phyloP scores from a whole-genome alignment of 1,140 invertebrate species.

The Eumeta japonica region DNA sequence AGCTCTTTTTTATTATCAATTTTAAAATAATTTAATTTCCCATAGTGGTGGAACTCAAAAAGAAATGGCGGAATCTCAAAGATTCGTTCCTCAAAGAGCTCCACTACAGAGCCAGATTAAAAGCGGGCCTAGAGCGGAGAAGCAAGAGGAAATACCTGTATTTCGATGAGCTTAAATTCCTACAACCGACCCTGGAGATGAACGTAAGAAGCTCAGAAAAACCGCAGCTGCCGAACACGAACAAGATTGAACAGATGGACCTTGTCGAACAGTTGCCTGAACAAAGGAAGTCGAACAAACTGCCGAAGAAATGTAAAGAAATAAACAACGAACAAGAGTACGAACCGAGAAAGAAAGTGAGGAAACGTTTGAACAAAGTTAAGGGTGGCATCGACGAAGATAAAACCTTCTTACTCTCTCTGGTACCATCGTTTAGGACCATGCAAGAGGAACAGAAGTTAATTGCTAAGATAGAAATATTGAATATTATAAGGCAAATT shows the following conservation, averaged over 20 bases:
- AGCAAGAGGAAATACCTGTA: conserved; percentile 1
- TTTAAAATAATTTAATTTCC: no score
- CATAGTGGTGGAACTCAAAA: conserved; percentile 22
- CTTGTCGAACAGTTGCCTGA: not conserved
- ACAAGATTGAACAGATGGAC: not conserved
- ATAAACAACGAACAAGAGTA: not conserved
- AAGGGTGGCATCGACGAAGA: conserved; percentile 30
- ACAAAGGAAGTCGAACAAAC: not conserved
- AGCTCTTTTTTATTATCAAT: conserved; percentile 1
- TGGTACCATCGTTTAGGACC: conserved; percentile 23
- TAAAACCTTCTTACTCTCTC: conserved; percentile 25
- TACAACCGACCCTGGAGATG: not conserved
- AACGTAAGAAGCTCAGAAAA: not conserved
- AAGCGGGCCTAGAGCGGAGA: not conserved
- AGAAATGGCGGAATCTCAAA: conserved; percentile 29
- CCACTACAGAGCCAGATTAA: not conserved
- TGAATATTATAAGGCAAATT: conserved; percentile 19
- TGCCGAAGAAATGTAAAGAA: not conserved
- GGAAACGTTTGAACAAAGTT: conserved; percentile 6
- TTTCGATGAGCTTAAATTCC: not conserved
- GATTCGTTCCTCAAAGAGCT: conserved; percentile 20
- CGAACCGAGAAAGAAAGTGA: not conserved
- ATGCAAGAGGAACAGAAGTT: conserved; percentile 27
- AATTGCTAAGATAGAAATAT: conserved; percentile 25
- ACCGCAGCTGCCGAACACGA: no score